Evolutionary conservation across 2,888 invertebrate genomes (phyloP), one percentile per base, ranked within the genome.

Genomic region (Caenorhabditis angaria): DNA sequence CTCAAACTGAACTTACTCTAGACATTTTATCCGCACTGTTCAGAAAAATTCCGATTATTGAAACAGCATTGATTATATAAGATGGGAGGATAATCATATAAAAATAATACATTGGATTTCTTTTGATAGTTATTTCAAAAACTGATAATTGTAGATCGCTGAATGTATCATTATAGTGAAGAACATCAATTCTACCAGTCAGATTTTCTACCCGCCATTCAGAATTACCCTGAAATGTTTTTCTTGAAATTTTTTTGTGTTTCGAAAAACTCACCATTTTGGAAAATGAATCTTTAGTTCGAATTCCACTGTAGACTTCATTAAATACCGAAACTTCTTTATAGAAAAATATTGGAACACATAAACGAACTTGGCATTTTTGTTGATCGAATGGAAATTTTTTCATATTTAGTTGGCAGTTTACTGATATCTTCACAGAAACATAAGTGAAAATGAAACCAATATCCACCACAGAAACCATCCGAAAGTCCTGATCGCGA

Each of bases 21-120:
- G 72, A 67, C 67, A 72, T 72, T 53, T 55, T 63, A 61, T 72
- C 72, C 12, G 72, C 55, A 5, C 50, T 53, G 22, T 53, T 72
- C 57, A 72, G n/a, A 29, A 72, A 72, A 12, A 67, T 58, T 0
- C 72, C 72, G 20, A 65, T 28, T 3, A 67, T 72, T 2, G 72
- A 72, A 22, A 72, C 27, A 0, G 32, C 28, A 25, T 72, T 72
- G 57, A 72, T 72, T 4, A 72, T 54, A 24, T 61, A 72, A n/a
- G 72, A 67, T 10, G 72, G 72, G 22, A 72, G 54, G 22, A 72
- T 48, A 27, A 72, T 72, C 67, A 72, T 72, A 47, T 72, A 72
- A 18, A 72, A 56, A 53, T 72, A 72, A 22, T 67, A 72, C 47
- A 67, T 55, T 8, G 67, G 72, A 61, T 67, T 72, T 28, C 72